Base-by-base conservation (phyloP, 2,888 invertebrate species). In the Drosophila anomalata region DNA sequence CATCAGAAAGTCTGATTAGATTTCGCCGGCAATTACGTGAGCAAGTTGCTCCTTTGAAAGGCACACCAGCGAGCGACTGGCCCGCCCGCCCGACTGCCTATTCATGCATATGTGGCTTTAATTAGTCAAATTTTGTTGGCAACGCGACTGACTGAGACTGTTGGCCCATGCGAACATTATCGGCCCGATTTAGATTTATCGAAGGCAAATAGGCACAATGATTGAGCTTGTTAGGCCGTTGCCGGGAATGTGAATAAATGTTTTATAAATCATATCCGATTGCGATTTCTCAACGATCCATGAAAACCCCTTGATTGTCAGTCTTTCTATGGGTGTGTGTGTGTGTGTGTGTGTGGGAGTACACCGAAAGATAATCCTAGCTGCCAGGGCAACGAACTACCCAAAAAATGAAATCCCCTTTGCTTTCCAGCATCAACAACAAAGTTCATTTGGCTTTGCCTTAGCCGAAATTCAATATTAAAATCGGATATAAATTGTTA, bases 401-500 rank as follows among this genome's bases (percentile, higher is more conserved):
- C 44, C 17, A 20, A 29, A 39, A 39, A 24, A 42, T 50, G 36
- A 72, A 53, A 33, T 53, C 44, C 24, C 56, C 24, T 29, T 54
- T 41, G 50, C 53, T 36, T n/a, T n/a, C 36, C 52, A 20, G 41
- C 61, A 73, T 60, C 52, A 58, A 58, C 51, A 71, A 71, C 66
- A 71, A 73, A 53, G 66, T 63, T 63, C 57, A 69, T 73, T 69
- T 75, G 60, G 62, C 52, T 55, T 78, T 63, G 54, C 67, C 76
- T 87, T 61, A 52, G 65, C 36, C 79, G 75, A 73, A 84, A 86
- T 76, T 84, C 83, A 78, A 87, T 80, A 86, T 88, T 86, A 73
- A 83, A 84, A 84, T 88, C 88, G 83, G 87, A 84, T 84, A 83
- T 76, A 88, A 84, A 87, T 83, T 77, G 80, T 88, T 61, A 47